These are phyloP conservation scores for Monochamus saltuarius DNA, from an alignment of 1,140 invertebrate species.

Conservation along the genomic window DNA sequence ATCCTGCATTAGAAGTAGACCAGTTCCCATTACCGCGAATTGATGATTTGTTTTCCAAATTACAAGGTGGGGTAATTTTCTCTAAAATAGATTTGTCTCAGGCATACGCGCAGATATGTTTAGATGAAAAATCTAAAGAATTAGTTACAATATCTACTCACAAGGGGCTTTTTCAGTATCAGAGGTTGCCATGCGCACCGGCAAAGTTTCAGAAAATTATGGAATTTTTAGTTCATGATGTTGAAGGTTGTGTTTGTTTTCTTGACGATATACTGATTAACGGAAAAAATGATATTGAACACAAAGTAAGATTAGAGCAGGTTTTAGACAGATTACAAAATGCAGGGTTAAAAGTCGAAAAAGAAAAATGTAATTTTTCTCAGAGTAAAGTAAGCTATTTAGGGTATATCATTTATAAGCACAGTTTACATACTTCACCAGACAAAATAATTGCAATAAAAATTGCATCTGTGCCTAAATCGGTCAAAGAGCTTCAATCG, in stretches of 20 bases:
- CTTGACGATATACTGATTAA: too few species aligned
- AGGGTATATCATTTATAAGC: conserved; percentile 38
- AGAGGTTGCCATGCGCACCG: not conserved
- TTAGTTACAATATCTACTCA: conserved; percentile 31
- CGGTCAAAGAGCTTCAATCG: conserved; percentile 28
- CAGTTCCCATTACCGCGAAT: conserved; percentile 36
- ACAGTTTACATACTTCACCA: conserved; percentile 39
- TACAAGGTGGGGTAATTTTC: conserved; percentile 41
- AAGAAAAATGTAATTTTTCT: too few species aligned
- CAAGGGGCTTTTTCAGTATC: conserved; percentile 25
- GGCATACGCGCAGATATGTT: conserved; percentile 48
- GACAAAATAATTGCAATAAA: conserved; percentile 16
- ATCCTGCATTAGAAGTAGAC: conserved; percentile 30
- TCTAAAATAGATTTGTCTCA: conserved; percentile 49
- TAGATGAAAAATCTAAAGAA: conserved; percentile 35
- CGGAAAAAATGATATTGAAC: too few species aligned
- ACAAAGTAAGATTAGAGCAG: too few species aligned
- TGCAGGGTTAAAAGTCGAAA: too few species aligned
- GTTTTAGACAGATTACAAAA: too few species aligned
- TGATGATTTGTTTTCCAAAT: conserved; percentile 44
- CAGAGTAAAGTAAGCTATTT: too few species aligned
- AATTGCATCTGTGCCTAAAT: too few species aligned
- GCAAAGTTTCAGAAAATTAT: conserved; percentile 13
- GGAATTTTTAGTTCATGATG: conserved; percentile 21
- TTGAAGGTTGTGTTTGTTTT: conserved; percentile 14